Evolutionary conservation across 1,140 invertebrate species (phyloP).

Genomic region (Heliothis virescens): DNA sequence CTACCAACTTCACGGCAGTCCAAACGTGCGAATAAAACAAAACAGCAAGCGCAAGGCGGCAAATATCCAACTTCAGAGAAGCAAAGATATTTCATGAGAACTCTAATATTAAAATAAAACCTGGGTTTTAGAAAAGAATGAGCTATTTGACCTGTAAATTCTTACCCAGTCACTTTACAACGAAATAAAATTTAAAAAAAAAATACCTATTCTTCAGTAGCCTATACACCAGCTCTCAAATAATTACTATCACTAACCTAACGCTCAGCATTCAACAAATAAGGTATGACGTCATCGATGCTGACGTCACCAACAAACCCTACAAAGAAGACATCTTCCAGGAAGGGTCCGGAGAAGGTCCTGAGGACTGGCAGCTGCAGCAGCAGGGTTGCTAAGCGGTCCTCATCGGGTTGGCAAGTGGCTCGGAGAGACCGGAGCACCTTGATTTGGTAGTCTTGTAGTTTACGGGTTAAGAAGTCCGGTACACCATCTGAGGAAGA

Average conservation of each 20-base stretch:
- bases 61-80: no score
- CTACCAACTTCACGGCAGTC: no score
- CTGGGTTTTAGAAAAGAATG: no score
- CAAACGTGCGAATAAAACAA: no score
- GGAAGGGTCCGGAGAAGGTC: constrained; percentile 91
- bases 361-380: constrained; percentile 92
- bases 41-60: no score
- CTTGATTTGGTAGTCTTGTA: constrained; percentile 66
- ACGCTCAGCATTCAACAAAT: constrained; percentile 89
- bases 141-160: no score
- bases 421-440: constrained; percentile 68
- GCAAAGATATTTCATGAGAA: no score
- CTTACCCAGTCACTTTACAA: no score
- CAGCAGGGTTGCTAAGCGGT: constrained; percentile 80
- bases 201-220: no score
- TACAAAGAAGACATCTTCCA: constrained; percentile 97
- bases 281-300: constrained; percentile 97
- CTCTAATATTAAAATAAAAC: no score
- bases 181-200: no score
- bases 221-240: neutral
- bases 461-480: constrained; percentile 70
- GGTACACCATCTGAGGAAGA: constrained; percentile 68
- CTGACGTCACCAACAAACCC: constrained; percentile 96
- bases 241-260: constrained; percentile 25
- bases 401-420: constrained; percentile 59